phyloP scores from a whole-genome alignment of 2,113 vertebrate species.

The Astatotilapia flaviijosephi region DNA sequence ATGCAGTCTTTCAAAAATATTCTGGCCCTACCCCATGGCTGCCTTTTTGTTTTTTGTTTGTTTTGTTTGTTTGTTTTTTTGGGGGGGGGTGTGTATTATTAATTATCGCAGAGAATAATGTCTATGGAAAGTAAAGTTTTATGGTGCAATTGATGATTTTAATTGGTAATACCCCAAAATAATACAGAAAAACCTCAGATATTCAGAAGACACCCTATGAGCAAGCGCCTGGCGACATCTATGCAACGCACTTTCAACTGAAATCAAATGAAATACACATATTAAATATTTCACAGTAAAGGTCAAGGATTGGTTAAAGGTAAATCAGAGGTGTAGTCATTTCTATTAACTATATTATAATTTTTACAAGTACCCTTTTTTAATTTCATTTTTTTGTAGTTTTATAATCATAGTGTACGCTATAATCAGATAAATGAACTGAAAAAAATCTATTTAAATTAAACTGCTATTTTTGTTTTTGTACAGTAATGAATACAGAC shows the following conservation, averaged over 20 bases:
- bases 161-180: background rate
- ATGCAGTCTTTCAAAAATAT: background rate
- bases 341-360: background rate
- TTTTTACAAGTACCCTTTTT: background rate
- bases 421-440: background rate
- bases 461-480: background rate
- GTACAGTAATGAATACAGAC: background rate
- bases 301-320: background rate
- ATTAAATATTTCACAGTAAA: background rate
- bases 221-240: background rate
- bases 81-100: too few relatives aligned
- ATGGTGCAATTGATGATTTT: background rate
- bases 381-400: background rate
- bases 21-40: background rate
- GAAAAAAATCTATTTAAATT: background rate
- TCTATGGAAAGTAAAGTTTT: background rate
- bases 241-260: background rate
- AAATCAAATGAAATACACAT: background rate
- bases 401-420: background rate
- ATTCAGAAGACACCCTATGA: background rate
- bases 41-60: too few relatives aligned
- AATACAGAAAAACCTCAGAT: background rate
- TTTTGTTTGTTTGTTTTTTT: rapidly evolving
- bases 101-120: background rate
- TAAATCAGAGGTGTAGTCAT: background rate